These are phyloP conservation scores for Semnopithecus entellus DNA, from an alignment of 2,113 vertebrate species.

Conservation along the genomic window DNA sequence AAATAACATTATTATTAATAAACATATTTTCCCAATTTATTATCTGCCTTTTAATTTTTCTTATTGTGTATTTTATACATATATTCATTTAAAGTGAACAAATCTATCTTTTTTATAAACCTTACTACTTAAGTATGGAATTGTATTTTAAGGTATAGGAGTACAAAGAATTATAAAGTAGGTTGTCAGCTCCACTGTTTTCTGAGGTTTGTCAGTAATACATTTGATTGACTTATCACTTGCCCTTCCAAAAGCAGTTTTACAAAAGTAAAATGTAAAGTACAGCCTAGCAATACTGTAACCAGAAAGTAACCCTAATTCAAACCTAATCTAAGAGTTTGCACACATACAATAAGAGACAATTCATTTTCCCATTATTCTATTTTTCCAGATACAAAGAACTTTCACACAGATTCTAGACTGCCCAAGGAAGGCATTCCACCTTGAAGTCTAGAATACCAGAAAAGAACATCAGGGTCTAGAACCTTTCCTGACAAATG, in stretches of 20 bases:
- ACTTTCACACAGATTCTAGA: background rate
- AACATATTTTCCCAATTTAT: background rate
- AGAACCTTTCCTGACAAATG: background rate
- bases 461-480: background rate
- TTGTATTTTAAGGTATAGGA: background rate
- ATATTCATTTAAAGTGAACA: background rate
- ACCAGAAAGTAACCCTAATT: slow-evolving; percentile 1
- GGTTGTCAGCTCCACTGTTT: background rate
- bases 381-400: background rate
- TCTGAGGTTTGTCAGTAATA: background rate
- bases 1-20: background rate
- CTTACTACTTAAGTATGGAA: background rate
- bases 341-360: background rate
- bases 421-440: background rate
- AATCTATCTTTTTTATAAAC: background rate
- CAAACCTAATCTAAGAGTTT: slow-evolving; percentile 10
- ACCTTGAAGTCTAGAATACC: background rate
- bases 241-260: slow-evolving; percentile 26
- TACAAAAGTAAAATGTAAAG: background rate
- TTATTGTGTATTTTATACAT: background rate
- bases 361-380: background rate
- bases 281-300: background rate
- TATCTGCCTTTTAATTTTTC: slow-evolving; percentile 1
- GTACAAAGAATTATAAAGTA: background rate
- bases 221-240: background rate